Evolutionary conservation across 2,113 vertebrate genomes (phyloP).

Genomic region (Phoenicopterus ruber): DNA sequence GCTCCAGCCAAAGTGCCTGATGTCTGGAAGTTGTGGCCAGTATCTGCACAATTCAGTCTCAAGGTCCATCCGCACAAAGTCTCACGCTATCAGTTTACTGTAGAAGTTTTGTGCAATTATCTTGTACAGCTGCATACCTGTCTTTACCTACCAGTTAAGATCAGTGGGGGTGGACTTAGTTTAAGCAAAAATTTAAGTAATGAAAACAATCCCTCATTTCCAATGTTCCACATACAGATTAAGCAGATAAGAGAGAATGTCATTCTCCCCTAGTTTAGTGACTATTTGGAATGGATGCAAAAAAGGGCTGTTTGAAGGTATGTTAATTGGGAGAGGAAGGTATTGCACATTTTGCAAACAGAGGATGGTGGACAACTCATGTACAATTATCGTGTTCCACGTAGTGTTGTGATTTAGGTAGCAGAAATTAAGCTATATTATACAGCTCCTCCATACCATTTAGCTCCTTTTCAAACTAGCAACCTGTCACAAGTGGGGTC

Average conservation of each 20-base stretch:
- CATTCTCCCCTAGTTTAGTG: neutral
- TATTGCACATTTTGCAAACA: neutral
- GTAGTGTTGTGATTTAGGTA: neutral
- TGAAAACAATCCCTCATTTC: neutral
- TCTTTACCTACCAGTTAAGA: neutral
- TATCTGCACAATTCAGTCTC: neutral
- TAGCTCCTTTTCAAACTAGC: no score
- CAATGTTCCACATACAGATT: neutral
- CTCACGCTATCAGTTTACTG: neutral
- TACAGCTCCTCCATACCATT: no score
- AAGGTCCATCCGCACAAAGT: neutral
- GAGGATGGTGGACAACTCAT: neutral
- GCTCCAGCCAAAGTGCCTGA: neutral
- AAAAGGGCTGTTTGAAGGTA: neutral
- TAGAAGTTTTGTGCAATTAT: neutral
- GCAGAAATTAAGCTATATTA: neutral
- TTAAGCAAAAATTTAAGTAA: neutral
- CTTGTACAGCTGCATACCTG: neutral
- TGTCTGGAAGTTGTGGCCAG: neutral
- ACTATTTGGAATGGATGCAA: neutral
- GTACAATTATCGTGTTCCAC: rapidly evolving
- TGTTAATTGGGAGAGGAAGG: neutral
- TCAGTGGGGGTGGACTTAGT: neutral
- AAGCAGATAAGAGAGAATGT: neutral
- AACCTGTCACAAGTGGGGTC: no score